Evolutionary conservation across 2,113 vertebrate species (phyloP).

Genomic region (Cacatua alba): DNA sequence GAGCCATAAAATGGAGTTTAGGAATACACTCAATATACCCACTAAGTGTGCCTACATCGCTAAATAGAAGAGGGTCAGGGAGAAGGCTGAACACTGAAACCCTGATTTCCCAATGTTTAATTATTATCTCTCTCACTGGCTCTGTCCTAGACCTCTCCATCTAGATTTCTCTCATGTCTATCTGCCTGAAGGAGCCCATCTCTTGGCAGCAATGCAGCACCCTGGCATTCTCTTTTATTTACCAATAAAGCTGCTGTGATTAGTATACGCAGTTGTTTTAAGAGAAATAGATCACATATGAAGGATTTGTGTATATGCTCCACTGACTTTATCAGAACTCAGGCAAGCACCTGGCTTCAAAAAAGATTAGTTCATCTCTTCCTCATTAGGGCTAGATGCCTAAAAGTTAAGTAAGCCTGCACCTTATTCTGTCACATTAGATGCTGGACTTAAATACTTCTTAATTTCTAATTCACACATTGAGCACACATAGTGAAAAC

Average conservation of each 20-base stretch:
- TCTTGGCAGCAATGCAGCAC: background rate
- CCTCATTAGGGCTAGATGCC: background rate
- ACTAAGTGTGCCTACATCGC: background rate
- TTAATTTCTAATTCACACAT: background rate
- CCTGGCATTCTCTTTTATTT: background rate
- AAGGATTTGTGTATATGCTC: background rate
- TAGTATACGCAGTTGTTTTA: background rate
- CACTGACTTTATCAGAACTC: background rate
- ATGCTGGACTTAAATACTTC: background rate
- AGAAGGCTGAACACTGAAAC: background rate
- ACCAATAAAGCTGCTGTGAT: background rate
- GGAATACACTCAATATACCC: background rate
- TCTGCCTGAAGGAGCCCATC: background rate
- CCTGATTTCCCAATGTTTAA: background rate
- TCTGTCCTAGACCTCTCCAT: background rate
- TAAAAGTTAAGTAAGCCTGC: background rate
- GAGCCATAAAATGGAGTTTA: background rate
- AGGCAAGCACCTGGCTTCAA: background rate
- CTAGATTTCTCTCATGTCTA: background rate
- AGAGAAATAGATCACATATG: background rate
- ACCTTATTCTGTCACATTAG: background rate
- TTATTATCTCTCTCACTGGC: background rate
- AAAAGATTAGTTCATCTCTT: background rate
- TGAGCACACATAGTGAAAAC: background rate
- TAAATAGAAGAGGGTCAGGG: background rate